These are phyloP conservation scores for Syrphus vitripennis DNA, from an alignment of 2,888 invertebrate genomes.

Conservation along the genomic window DNA sequence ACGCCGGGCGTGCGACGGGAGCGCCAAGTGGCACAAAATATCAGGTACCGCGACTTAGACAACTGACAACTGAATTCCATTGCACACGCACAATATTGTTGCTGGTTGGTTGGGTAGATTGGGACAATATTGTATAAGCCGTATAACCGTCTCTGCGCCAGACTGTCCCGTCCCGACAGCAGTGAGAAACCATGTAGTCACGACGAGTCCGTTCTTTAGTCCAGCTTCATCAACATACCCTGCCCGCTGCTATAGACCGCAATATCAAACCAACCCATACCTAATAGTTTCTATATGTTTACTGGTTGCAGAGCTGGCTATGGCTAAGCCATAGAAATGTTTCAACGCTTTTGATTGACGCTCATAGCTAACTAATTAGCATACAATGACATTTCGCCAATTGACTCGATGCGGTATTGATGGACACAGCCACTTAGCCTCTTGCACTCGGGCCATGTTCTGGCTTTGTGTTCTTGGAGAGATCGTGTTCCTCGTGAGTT, in stretches of 20 bases:
- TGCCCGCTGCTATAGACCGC: background rate
- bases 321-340: constrained; percentile 47
- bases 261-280: background rate
- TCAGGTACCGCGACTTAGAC: constrained; percentile 9
- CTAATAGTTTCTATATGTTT: background rate
- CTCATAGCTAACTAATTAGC: constrained; percentile 71
- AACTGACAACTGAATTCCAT: constrained; percentile 67
- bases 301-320: background rate
- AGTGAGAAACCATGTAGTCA: constrained; percentile 12
- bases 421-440: constrained; percentile 71
- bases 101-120: too few species aligned
- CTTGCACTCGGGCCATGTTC: constrained; percentile 62
- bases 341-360: constrained; percentile 66
- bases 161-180: constrained; percentile 11
- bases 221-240: constrained; percentile 2
- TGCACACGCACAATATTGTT: constrained; percentile 64
- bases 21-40: constrained; percentile 39
- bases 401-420: constrained; percentile 71
- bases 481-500: constrained; percentile 69
- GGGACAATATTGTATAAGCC: constrained; percentile 17
- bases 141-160: constrained; percentile 6
- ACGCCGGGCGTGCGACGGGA: constrained; percentile 23
- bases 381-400: constrained; percentile 72
- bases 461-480: constrained; percentile 49
- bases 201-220: constrained; percentile 20